Conservation (phyloP, 2,797 vertebrate genomes). For the Tapera naevia region DNA sequence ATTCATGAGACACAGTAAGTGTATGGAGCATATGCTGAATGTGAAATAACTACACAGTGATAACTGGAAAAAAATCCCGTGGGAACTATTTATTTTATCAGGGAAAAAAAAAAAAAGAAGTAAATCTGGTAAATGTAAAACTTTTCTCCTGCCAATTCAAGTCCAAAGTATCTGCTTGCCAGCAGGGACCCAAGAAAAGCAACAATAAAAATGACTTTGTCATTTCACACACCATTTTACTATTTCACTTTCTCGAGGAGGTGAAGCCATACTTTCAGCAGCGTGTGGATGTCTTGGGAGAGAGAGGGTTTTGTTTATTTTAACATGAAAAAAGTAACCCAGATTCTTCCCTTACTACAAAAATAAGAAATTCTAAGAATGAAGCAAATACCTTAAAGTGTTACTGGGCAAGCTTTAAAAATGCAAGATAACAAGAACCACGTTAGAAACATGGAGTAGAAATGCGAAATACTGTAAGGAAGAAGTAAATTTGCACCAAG, state of each 20-base stretch:
- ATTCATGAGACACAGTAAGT: neutral
- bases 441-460: constrained; percentile 81
- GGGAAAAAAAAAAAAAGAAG: neutral
- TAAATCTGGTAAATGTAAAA: neutral
- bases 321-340: constrained; percentile 5
- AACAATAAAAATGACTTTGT: neutral
- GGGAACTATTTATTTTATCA: neutral
- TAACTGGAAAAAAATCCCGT: neutral
- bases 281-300: neutral
- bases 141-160: neutral
- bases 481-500: constrained; percentile 72
- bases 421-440: constrained; percentile 83
- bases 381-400: constrained; percentile 87
- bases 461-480: constrained; percentile 74
- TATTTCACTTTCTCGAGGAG: neutral
- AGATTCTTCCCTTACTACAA: constrained; percentile 81
- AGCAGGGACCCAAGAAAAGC: neutral
- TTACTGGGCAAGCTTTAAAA: constrained; percentile 90
- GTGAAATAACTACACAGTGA: neutral
- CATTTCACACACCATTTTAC: neutral
- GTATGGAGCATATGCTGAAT: neutral
- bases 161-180: neutral
- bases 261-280: neutral
- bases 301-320: neutral
- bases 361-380: constrained; percentile 76